phyloP scores from a whole-genome alignment of 2,888 invertebrate species.

The Phalera bucephala region DNA sequence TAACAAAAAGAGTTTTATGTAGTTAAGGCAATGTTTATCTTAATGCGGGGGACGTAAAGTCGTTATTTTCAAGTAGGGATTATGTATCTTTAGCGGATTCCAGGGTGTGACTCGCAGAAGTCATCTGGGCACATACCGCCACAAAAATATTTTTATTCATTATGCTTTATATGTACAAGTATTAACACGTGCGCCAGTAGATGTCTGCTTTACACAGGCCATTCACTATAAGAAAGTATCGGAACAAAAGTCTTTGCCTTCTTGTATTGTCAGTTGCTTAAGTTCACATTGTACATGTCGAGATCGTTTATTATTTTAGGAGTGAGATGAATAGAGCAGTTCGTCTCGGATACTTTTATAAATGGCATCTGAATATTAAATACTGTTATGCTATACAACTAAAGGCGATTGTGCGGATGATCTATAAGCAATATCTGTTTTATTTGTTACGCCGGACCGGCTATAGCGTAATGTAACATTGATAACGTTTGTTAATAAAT shows the following conservation, averaged over 20 bases:
- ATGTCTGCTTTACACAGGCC: constrained; percentile 27
- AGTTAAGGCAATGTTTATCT: constrained; percentile 34
- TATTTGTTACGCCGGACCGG: constrained; percentile 4
- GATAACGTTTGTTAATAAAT: constrained; percentile 29
- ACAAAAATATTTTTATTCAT: constrained; percentile 54
- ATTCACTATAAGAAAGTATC: constrained; percentile 49
- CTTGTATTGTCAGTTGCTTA: constrained; percentile 15
- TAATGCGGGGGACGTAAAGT: constrained; percentile 46
- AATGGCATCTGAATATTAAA: constrained; percentile 2
- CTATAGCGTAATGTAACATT: constrained; percentile 18
- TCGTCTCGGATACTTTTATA: constrained; percentile 4
- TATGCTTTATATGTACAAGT: constrained; percentile 6
- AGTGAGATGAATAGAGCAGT: constrained; percentile 25
- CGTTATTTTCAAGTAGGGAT: constrained; percentile 45
- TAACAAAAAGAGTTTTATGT: constrained; percentile 48
- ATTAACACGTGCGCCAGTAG: constrained; percentile 11
- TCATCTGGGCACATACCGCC: constrained; percentile 53
- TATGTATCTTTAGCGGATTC: constrained; percentile 55
- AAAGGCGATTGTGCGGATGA: constrained; percentile 1
- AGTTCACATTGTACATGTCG: constrained; percentile 10
- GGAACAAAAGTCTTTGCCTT: constrained; percentile 40
- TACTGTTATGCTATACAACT: constrained; percentile 1
- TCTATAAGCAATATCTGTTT: neutral
- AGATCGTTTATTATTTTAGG: constrained; percentile 12
- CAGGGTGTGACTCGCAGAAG: constrained; percentile 45